Percentiles rank a stretch among this genome's conserved stretches.
These are phyloP conservation scores for Gracilinanus agilis DNA, from an alignment of 2,113 vertebrate species.

Conservation along the genomic window DNA sequence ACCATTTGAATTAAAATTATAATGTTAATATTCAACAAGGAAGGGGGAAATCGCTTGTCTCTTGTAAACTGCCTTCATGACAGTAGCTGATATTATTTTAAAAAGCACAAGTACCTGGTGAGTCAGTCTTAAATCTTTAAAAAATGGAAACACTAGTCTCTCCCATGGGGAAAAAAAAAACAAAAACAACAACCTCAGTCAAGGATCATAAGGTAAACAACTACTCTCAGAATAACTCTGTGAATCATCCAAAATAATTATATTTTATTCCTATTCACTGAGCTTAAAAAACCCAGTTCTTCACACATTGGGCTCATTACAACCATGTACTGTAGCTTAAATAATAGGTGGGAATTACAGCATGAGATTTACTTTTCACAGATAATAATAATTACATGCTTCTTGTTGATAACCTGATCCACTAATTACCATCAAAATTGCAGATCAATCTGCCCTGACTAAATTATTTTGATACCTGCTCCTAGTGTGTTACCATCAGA, in stretches of 20 bases:
- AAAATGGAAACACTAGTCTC: background rate
- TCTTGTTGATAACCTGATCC: background rate
- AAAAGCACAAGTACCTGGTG: background rate
- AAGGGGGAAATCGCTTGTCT: conserved; percentile 18
- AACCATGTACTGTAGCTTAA: conserved; percentile 17
- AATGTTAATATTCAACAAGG: background rate
- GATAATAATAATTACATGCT: conserved; percentile 16
- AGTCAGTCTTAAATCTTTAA: conserved; percentile 26
- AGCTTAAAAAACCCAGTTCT: conserved; percentile 10
- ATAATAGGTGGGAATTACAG: background rate
- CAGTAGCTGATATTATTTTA: conserved; percentile 16
- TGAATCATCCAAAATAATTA: conserved; percentile 5
- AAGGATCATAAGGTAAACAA: conserved; percentile 18
- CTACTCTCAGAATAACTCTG: background rate
- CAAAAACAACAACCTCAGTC: conserved; percentile 42
- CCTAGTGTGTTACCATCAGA: conserved; percentile 1
- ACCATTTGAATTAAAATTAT: background rate
- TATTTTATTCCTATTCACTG: conserved; percentile 15
- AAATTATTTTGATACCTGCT: background rate
- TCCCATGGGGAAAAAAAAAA: conserved; percentile 18
- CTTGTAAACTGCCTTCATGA: conserved; percentile 24
- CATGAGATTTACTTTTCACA: background rate
- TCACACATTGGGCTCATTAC: background rate
- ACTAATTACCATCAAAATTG: conserved; percentile 52
- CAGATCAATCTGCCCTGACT: background rate